Percentiles rank a stretch among this genome's conserved stretches.
phyloP scores from a whole-genome alignment of 2,113 vertebrate genomes.

The Dipodomys spectabilis region DNA sequence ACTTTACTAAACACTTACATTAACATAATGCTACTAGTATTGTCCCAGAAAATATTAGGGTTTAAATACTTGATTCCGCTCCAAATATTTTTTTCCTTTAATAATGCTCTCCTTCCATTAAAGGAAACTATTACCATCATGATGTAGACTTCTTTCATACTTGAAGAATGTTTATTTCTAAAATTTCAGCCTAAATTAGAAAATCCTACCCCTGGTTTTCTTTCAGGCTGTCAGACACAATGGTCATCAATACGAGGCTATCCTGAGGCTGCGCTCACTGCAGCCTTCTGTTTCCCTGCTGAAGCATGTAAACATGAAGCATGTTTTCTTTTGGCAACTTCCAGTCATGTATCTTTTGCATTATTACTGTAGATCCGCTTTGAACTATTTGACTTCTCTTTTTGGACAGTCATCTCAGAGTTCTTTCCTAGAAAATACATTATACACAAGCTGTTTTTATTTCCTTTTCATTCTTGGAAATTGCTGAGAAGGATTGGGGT shows the following conservation, averaged over 20 bases:
- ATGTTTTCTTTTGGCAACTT: not conserved
- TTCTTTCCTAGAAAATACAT: not conserved
- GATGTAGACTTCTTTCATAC: not conserved
- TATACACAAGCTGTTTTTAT: not conserved
- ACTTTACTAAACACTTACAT: not conserved
- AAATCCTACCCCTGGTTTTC: not conserved
- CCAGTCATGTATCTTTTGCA: not conserved
- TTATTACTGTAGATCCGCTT: not conserved
- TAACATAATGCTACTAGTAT: not conserved
- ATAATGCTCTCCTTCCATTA: not conserved
- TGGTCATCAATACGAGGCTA: not conserved
- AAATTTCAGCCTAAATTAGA: not conserved
- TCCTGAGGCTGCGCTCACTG: no score
- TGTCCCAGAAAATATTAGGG: not conserved
- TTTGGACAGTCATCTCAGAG: not conserved
- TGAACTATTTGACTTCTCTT: not conserved
- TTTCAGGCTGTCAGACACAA: not conserved
- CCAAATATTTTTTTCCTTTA: slow-evolving; percentile 29
- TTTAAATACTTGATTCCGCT: not conserved
- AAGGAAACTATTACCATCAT: not conserved
- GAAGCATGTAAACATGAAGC: not conserved
- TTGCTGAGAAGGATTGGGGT: not conserved
- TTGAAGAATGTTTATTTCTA: slow-evolving; percentile 11
- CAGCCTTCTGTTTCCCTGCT: not conserved
- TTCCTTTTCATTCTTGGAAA: not conserved